phyloP scores from a whole-genome alignment of 92 coral and sea anemone genomes.

The Heliopora coerulea region DNA sequence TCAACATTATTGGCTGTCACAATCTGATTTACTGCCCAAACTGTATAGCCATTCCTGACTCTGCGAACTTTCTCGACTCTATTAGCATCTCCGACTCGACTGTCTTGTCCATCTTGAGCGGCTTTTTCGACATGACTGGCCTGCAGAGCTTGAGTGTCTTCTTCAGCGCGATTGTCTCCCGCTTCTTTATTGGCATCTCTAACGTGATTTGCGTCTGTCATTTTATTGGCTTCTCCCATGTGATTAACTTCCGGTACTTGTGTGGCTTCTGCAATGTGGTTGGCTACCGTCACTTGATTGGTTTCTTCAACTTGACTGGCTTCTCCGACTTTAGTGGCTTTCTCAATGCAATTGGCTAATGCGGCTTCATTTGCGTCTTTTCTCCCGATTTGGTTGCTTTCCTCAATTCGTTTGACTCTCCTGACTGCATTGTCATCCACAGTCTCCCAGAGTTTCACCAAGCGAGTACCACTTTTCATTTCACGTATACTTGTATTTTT shows the following conservation, averaged over 20 bases:
- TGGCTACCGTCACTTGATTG: conserved; percentile 4
- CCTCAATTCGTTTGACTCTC: not conserved
- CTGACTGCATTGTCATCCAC: conserved; percentile 10
- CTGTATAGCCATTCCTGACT: no score
- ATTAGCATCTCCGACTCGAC: no score
- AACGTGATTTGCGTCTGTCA: not conserved
- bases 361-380: conserved; percentile 25
- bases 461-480: no score
- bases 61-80: no score
- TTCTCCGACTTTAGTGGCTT: conserved; percentile 27
- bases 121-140: not conserved
- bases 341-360: conserved; percentile 35
- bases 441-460: not conserved
- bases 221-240: not conserved
- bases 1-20: no score
- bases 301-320: conserved; percentile 28
- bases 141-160: not conserved
- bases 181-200: no score
- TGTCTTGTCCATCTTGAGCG: no score
- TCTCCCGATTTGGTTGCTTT: conserved; percentile 12
- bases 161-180: no score
- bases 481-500: no score
- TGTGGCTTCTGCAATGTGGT: not conserved
- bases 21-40: no score
- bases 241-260: conserved; percentile 3